phyloP scores from a whole-genome alignment of 1,140 invertebrate species.

The Aporrectodea caliginosa region DNA sequence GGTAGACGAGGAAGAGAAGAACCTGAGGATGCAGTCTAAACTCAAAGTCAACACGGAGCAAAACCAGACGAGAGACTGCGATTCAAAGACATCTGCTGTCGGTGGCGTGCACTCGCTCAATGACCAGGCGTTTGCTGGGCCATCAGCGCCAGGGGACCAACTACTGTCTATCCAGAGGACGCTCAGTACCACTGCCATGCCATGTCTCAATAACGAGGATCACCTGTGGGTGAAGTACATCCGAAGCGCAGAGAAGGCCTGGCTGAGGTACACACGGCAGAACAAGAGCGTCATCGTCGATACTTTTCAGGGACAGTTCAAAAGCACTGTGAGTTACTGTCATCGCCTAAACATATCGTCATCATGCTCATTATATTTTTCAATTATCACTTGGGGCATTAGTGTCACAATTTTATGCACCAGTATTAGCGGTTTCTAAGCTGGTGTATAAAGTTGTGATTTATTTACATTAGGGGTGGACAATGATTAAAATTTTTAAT shows the following conservation, averaged over 20 bases:
- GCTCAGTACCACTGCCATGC: background rate
- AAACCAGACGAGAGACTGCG: constrained; percentile 10
- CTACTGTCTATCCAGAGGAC: background rate
- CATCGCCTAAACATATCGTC: no score
- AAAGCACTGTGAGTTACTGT: constrained; percentile 63
- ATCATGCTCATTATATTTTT: no score
- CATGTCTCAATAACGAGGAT: constrained; percentile 14
- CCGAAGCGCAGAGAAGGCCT: constrained; percentile 61
- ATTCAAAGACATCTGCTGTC: background rate
- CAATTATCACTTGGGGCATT: no score
- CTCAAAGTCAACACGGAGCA: constrained; percentile 44
- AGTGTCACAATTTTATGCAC: no score
- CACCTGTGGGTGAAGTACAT: background rate
- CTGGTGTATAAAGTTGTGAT: no score
- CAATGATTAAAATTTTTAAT: no score
- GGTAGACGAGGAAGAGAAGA: constrained; percentile 47
- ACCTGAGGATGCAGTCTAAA: constrained; percentile 46
- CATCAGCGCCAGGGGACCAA: background rate
- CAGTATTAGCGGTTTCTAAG: constrained; percentile 21
- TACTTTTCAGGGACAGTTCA: constrained; percentile 70
- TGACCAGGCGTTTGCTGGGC: background rate
- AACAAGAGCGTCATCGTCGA: constrained; percentile 68
- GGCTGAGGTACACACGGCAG: constrained; percentile 62
- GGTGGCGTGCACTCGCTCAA: background rate
- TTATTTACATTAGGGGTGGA: no score